Base-by-base conservation (phyloP, 2,113 vertebrate genomes). In the Meriones unguiculatus region DNA sequence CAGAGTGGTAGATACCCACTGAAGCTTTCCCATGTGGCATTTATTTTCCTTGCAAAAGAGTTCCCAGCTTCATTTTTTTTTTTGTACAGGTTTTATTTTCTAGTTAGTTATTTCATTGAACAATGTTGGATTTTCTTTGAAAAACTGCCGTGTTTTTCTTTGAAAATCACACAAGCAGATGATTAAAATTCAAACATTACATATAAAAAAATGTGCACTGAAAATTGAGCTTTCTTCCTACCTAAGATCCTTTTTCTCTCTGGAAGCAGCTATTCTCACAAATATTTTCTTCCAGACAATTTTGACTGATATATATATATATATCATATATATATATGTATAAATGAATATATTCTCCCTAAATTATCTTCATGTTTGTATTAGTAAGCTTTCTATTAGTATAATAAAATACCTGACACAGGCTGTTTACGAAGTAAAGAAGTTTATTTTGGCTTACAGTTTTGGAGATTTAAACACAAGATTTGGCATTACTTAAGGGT, bases 71-170 rank as follows among this genome's bases (percentile, higher is more conserved):
- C 41, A 52, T 41, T 89, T 70, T 41, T 28, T 90, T n/a, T n/a
- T 95, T 84, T 84, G 14, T 25, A 90, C 38, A 72, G 54, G n/a
- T 91, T 97, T 96, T 8, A 69, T 92, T 96, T 94, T 93, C 35
- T 15, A 82, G 38, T 86, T 52, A 95, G 59, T 93, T 87, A 86
- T 96, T 91, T 96, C 20, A 85, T 94, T 90, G 12, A 10, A 73
- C 30, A 86, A 41, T 72, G 89, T 9, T 76, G 10, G 25, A 54
- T 85, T 91, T 95, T 92, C 85, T 94, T 91, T 85, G 62, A 93
- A 70, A 54, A 95, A 90, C 17, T 77, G 82, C 5, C 95, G 13
- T 93, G 57, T 3, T 90, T 93, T 96, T 82, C 78, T 96, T 91
- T 82, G 50, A 76, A 73, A 90, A 73, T 17, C 85, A 86, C 30